phyloP scores from a whole-genome alignment of 2,113 vertebrate genomes.

The Anoura caudifer region DNA sequence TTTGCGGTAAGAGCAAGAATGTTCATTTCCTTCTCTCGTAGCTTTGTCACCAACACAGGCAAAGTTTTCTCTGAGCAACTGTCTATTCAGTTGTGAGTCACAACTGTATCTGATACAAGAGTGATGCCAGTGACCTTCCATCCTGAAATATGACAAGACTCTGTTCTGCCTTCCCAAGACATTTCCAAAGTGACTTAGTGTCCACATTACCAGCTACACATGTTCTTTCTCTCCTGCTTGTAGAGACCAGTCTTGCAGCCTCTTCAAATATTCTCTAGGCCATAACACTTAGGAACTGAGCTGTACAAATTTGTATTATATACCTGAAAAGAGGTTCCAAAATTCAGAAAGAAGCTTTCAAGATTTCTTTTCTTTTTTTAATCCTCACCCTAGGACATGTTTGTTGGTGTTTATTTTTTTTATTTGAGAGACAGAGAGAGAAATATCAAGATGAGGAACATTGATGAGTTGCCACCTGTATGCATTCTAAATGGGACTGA shows the following conservation, averaged over 20 bases:
- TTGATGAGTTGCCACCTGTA: too few species aligned
- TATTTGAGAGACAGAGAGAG: too few species aligned
- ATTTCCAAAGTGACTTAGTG: background rate
- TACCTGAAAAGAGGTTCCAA: background rate
- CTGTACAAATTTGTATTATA: background rate
- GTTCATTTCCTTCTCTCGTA: background rate
- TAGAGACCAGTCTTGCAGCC: accelerated
- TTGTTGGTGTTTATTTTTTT: too few species aligned
- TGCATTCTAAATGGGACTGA: too few species aligned
- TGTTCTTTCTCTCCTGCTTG: background rate
- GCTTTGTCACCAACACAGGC: background rate
- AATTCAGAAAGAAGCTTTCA: background rate
- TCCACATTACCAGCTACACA: background rate
- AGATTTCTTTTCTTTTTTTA: background rate
- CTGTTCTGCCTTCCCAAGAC: background rate
- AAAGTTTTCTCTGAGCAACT: background rate
- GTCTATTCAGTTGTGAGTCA: background rate
- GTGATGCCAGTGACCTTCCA: background rate
- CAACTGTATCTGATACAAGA: background rate
- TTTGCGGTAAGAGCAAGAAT: background rate
- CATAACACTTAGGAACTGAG: background rate
- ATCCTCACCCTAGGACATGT: too few species aligned
- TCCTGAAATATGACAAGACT: background rate
- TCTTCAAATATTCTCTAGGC: background rate
- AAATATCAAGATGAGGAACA: too few species aligned